Base-by-base conservation (phyloP, 2,113 vertebrate genomes). In the Ceuthmochares aereus region DNA sequence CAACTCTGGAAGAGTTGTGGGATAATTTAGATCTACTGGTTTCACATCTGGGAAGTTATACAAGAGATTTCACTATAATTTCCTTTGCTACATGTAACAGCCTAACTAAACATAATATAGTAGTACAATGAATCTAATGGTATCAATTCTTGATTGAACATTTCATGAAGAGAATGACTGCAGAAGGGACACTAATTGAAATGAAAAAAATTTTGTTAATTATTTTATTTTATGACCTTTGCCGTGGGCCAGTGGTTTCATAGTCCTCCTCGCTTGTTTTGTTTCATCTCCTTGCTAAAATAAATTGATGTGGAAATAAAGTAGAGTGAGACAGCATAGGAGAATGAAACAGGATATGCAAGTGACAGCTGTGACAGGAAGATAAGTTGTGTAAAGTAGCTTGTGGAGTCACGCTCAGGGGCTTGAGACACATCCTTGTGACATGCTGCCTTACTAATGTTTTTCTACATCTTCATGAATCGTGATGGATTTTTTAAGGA, bases 161-260 rank as follows among this genome's bases (percentile, higher is more conserved):
- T 95, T 74, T 92, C 89, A 90, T 73, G 85, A 84, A 92, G 74
- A 72, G 78, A 69, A 93, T 54, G 47, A 84, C 66, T 95, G 84
- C 76, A 97, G 88, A 93, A 95, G 70, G 85, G 63, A 81, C 87
- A 64, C 84, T 96, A 93, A 96, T 95, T 90, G 93, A 90, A 95
- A 93, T 91, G 64, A 80, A 95, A 93, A 37, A 60, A 93, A 91
- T 75, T 86, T 37, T 81, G 54, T 66, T 63, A n/a, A 84, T 94
- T 88, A 74, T 75, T 96, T 87, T 84, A 70, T 91, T 94, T 95
- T 88, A 77, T 47, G 54, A 26, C 23, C 4, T 94, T 94, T 91
- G 59, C 86, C 29, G 80, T 77, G 79, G 62, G 43, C 72, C 23
- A 26, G 40, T 74, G 60, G 66, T 84, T 95, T 93, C 81, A n/a